A percentile compares a stretch with the other conserved stretches of the same genome.
Conservation (phyloP, 2,113 vertebrate species). For the Loxodonta africana region DNA sequence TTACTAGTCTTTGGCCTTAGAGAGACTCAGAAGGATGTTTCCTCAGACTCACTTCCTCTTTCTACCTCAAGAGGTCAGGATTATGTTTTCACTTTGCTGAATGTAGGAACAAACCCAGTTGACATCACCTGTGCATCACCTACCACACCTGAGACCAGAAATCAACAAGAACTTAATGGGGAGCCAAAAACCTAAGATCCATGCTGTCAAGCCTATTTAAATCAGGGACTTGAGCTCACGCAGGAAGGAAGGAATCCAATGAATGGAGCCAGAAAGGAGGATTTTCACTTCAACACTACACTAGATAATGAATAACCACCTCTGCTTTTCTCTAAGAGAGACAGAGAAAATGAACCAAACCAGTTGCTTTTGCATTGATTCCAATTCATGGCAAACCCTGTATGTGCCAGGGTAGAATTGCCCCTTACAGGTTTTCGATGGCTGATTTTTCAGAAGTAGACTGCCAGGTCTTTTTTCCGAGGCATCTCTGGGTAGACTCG, state of each 20-base stretch:
- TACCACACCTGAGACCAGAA: background rate
- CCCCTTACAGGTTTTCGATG: background rate
- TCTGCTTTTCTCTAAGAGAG: conserved; percentile 8
- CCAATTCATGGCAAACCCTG: background rate
- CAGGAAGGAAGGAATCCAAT: background rate
- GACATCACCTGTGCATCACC: background rate
- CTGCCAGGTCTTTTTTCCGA: background rate
- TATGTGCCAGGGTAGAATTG: background rate
- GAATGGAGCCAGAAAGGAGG: background rate
- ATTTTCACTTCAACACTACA: background rate
- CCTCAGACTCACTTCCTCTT: conserved; percentile 9
- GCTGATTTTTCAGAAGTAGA: background rate
- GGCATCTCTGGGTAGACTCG: background rate
- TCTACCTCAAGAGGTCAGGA: conserved; percentile 45
- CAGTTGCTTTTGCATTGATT: background rate
- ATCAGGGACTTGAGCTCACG: background rate
- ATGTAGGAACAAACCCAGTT: conserved; percentile 20
- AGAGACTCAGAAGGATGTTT: background rate
- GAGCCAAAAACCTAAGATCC: background rate
- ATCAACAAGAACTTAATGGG: background rate
- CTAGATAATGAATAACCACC: background rate
- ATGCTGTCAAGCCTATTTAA: background rate
- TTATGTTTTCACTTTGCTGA: conserved; percentile 6
- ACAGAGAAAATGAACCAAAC: background rate
- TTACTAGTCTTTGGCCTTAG: background rate